Conservation (phyloP, 35 echinoderm and acorn worm species). For the Ophiothrix spiculata region DNA sequence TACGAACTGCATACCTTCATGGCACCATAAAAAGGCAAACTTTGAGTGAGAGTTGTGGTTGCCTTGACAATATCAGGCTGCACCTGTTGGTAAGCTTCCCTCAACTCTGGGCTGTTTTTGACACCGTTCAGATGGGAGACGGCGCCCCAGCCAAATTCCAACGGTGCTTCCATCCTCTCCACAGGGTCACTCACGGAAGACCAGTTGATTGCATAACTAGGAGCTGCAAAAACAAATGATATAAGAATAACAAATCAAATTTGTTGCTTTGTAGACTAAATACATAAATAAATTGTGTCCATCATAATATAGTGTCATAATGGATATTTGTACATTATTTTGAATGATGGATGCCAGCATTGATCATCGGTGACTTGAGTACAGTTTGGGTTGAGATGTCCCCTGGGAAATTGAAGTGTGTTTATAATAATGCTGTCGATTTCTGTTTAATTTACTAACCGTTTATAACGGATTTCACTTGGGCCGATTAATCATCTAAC, state of each 20-base stretch:
- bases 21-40: constrained; percentile 63
- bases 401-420: too few species aligned
- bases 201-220: constrained; percentile 46
- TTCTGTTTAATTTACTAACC: too few species aligned
- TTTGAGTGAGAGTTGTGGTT: constrained; percentile 68
- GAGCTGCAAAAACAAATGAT: constrained; percentile 18
- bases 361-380: too few species aligned
- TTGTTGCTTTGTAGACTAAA: neutral
- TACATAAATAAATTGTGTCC: neutral
- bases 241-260: constrained; percentile 2
- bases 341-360: too few species aligned
- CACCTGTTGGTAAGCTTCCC: constrained; percentile 63
- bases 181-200: constrained; percentile 51
- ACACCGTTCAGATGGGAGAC: constrained; percentile 81
- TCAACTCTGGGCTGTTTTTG: constrained; percentile 56
- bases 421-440: too few species aligned
- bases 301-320: neutral
- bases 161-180: constrained; percentile 52
- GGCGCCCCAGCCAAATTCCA: constrained; percentile 74
- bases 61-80: constrained; percentile 70
- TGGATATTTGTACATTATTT: too few species aligned
- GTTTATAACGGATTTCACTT: too few species aligned
- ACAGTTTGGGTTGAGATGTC: too few species aligned
- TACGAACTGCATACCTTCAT: constrained; percentile 60
- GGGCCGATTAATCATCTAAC: too few species aligned